Percentiles rank a stretch among this genome's conserved stretches.
These are phyloP conservation scores for Entomyzon cyanotis DNA, from an alignment of 2,113 vertebrate species.

Conservation along the genomic window DNA sequence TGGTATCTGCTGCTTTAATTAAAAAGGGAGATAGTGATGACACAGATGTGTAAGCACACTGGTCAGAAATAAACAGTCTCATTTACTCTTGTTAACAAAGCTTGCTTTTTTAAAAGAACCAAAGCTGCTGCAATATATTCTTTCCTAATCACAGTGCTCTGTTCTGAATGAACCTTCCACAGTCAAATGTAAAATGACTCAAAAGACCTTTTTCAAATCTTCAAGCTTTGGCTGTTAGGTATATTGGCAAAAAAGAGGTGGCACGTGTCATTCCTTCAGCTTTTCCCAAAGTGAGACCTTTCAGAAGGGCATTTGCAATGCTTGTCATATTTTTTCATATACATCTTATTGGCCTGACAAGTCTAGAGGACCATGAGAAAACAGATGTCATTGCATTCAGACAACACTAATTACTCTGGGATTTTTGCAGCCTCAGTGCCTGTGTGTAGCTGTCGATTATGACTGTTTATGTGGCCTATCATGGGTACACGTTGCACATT, in stretches of 20 bases:
- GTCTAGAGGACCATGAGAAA: constrained; percentile 79
- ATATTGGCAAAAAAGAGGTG: constrained; percentile 62
- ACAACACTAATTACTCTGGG: constrained; percentile 85
- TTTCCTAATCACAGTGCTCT: not conserved
- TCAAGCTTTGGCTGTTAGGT: constrained; percentile 54
- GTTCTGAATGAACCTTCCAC: constrained; percentile 22
- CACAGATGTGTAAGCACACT: not conserved
- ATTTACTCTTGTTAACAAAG: constrained; percentile 1
- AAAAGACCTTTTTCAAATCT: constrained; percentile 56
- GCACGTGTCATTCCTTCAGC: constrained; percentile 70
- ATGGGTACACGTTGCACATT: constrained; percentile 36
- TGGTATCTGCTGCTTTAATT: not conserved
- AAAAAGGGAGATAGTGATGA: not conserved
- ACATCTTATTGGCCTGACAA: constrained; percentile 80
- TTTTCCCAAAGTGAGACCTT: constrained; percentile 76
- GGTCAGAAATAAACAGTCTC: not conserved
- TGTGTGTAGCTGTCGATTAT: constrained; percentile 76
- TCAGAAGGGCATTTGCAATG: constrained; percentile 76
- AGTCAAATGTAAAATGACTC: constrained; percentile 37
- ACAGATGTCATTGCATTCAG: constrained; percentile 84
- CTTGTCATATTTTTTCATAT: constrained; percentile 84
- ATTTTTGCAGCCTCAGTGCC: constrained; percentile 79
- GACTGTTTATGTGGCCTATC: constrained; percentile 67
- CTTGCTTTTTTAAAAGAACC: not conserved
- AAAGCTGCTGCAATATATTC: not conserved